A percentile compares a stretch with the other conserved stretches of the same genome.
phyloP scores from a whole-genome alignment of 1,140 invertebrate genomes.

The Anagrus nilaparvatae region DNA sequence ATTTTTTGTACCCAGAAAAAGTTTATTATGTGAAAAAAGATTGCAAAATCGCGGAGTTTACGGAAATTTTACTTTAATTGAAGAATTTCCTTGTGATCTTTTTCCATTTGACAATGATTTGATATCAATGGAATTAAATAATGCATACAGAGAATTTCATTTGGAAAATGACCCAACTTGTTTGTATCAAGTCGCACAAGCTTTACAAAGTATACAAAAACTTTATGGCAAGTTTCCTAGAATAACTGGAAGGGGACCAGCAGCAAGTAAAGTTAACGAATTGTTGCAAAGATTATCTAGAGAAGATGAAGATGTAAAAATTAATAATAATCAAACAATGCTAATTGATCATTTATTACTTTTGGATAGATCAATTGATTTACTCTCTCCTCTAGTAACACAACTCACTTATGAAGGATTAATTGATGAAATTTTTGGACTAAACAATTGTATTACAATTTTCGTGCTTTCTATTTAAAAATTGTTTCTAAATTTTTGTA shows the following conservation, averaged over 20 bases:
- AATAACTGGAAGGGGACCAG: constrained; percentile 82
- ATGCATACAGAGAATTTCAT: constrained; percentile 70
- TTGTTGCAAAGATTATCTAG: constrained; percentile 70
- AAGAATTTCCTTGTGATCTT: constrained; percentile 79
- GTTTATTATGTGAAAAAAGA: constrained; percentile 76
- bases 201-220: constrained; percentile 74
- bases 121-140: constrained; percentile 81
- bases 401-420: constrained; percentile 97
- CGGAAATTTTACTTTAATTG: constrained; percentile 64
- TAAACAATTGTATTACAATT: constrained; percentile 41
- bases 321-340: constrained; percentile 27
- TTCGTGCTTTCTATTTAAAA: constrained; percentile 3
- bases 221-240: constrained; percentile 83
- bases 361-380: constrained; percentile 82
- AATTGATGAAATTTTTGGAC: constrained; percentile 83
- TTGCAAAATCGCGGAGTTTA: constrained; percentile 72
- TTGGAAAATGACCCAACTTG: constrained; percentile 83
- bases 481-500: constrained; percentile 8
- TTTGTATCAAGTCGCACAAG: constrained; percentile 79
- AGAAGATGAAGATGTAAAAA: constrained; percentile 49
- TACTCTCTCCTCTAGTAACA: constrained; percentile 83
- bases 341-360: constrained; percentile 80
- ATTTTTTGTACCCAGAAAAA: constrained; percentile 81
- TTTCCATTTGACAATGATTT: constrained; percentile 89
- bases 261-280: constrained; percentile 82